Evolutionary conservation across 2,888 invertebrate species (phyloP).

Genomic region (Pantelozetes paolii): DNA sequence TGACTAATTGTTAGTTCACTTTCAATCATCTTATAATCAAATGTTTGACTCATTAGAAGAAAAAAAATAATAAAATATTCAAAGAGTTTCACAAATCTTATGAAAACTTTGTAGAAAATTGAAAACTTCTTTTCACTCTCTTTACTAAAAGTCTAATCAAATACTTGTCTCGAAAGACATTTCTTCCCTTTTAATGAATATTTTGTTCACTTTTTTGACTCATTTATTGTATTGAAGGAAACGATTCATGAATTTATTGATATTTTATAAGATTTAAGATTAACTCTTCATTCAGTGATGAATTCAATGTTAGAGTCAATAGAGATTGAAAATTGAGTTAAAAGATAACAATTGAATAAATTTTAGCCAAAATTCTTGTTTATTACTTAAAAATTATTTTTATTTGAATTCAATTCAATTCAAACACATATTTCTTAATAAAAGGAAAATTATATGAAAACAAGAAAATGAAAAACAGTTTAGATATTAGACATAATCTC

Average conservation of each 20-base stretch:
- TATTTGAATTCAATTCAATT: slow-evolving; percentile 4
- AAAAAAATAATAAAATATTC: too few species aligned
- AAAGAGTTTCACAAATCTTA: not conserved
- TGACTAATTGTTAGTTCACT: slow-evolving; percentile 35
- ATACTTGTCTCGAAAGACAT: slow-evolving; percentile 17
- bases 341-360: not conserved
- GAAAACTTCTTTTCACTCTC: too few species aligned
- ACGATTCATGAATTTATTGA: slow-evolving; percentile 2
- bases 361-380: slow-evolving; percentile 5
- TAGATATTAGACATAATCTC: not conserved
- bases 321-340: not conserved
- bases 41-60: slow-evolving; percentile 14
- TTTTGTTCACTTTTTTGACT: not conserved
- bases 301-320: slow-evolving; percentile 19
- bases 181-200: not conserved
- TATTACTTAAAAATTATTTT: slow-evolving; percentile 4
- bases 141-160: not conserved
- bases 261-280: slow-evolving; percentile 23
- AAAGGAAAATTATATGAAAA: not conserved
- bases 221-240: slow-evolving; percentile 28
- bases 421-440: not conserved
- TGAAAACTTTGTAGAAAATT: not conserved
- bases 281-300: slow-evolving; percentile 25
- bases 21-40: slow-evolving; percentile 5
- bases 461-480: not conserved